Conservation (phyloP, 2,797 vertebrate species). For the Chiroxiphia lanceolata region DNA sequence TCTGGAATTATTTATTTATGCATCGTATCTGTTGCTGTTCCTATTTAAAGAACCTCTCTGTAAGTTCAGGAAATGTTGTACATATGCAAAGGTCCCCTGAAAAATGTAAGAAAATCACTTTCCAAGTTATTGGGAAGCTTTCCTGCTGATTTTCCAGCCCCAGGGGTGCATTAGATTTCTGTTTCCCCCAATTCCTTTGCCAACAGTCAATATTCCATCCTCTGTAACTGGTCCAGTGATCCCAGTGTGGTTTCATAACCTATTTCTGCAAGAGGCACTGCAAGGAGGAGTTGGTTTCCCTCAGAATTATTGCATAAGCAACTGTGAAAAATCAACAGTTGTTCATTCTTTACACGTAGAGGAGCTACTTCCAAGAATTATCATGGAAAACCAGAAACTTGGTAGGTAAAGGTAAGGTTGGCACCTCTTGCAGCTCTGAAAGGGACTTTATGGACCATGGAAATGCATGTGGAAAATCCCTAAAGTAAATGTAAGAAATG, state of each 20-base stretch:
- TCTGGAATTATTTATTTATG: constrained; percentile 54
- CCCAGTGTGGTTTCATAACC: constrained; percentile 35
- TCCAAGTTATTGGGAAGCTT: constrained; percentile 4
- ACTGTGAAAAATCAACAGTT: background rate
- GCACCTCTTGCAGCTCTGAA: background rate
- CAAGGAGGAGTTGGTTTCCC: background rate
- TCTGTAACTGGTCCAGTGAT: constrained; percentile 25
- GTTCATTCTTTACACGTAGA: background rate
- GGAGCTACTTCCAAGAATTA: background rate
- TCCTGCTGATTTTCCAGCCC: constrained; percentile 4
- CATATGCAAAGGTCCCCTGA: background rate
- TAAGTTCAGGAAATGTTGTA: background rate
- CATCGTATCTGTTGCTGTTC: background rate
- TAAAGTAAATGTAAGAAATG: background rate
- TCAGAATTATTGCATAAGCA: background rate
- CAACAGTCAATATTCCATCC: constrained; percentile 35
- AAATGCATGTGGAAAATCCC: background rate
- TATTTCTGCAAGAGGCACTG: background rate
- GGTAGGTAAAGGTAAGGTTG: background rate
- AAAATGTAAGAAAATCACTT: background rate
- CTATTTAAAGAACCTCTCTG: background rate
- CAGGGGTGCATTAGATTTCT: constrained; percentile 17
- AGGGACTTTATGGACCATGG: background rate
- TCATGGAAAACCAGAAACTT: background rate
- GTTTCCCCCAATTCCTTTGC: constrained; percentile 50